Conservation (phyloP, 1,140 invertebrate genomes). For the Wasmannia auropunctata region DNA sequence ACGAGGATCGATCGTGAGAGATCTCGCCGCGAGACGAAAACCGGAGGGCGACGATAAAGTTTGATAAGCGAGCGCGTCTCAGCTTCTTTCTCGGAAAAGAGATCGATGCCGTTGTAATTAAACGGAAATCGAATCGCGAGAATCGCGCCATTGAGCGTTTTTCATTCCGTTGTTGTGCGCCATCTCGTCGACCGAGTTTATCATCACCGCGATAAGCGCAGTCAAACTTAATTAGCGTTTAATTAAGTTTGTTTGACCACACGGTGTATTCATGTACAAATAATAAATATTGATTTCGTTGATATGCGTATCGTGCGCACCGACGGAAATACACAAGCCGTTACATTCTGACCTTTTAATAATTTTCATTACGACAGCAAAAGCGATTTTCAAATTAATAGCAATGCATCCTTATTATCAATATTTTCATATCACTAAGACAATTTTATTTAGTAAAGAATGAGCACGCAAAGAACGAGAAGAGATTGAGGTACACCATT, state of each 20-base stretch:
- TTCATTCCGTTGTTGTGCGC: slow-evolving; percentile 2
- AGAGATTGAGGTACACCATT: neutral
- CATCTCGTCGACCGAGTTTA: neutral
- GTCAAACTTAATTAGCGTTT: slow-evolving; percentile 39
- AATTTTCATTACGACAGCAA: neutral
- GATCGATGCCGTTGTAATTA: slow-evolving; percentile 33
- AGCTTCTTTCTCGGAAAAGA: neutral
- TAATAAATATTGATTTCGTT: slow-evolving; percentile 27
- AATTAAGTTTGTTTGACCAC: slow-evolving; percentile 35
- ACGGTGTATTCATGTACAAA: neutral
- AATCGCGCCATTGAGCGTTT: slow-evolving; percentile 2
- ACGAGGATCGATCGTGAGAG: slow-evolving; percentile 64
- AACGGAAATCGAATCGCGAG: slow-evolving; percentile 43
- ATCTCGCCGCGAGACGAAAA: slow-evolving; percentile 56
- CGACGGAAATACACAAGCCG: neutral
- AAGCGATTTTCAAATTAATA: neutral
- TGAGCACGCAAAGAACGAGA: neutral
- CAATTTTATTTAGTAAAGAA: neutral
- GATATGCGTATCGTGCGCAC: neutral
- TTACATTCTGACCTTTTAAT: neutral
- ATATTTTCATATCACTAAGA: neutral
- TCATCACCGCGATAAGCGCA: slow-evolving; percentile 29
- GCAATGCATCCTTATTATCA: neutral
- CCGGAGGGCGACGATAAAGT: slow-evolving; percentile 37
- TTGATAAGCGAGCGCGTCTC: slow-evolving; percentile 44